Conservation (phyloP, 2,888 invertebrate species). For the Cyclophora albipunctata region DNA sequence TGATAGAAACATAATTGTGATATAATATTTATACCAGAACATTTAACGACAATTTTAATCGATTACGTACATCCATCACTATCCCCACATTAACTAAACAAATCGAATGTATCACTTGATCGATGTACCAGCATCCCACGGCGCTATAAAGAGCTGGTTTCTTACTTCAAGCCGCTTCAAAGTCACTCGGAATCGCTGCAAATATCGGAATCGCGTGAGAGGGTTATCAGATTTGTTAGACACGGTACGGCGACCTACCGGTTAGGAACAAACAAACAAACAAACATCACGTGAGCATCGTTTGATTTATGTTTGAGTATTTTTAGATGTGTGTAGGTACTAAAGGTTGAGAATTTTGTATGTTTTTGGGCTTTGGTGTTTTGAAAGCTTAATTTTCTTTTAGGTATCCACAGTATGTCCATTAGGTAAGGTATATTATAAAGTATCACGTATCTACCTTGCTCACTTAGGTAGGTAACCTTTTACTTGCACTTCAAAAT, state of each 20-base stretch:
- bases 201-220: slow-evolving; percentile 44
- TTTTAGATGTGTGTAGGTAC: slow-evolving; percentile 1
- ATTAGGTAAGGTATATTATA: no score
- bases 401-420: no score
- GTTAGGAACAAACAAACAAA: slow-evolving; percentile 46
- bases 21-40: no score
- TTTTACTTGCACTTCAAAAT: no score
- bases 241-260: slow-evolving; percentile 49
- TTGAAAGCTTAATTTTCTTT: no score
- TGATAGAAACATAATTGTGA: no score
- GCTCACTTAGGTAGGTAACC: no score
- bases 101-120: slow-evolving; percentile 9
- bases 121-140: slow-evolving; percentile 15
- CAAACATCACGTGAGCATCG: slow-evolving; percentile 26
- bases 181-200: slow-evolving; percentile 25
- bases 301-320: slow-evolving; percentile 31
- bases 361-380: no score
- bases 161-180: slow-evolving; percentile 19
- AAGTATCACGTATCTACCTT: no score
- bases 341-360: background rate
- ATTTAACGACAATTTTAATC: no score
- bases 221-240: slow-evolving; percentile 50
- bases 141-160: slow-evolving; percentile 13
- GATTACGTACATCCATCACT: no score
- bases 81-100: slow-evolving; percentile 1